These are phyloP conservation scores for Clamator glandarius DNA, from an alignment of 2,797 vertebrate species.

Conservation along the genomic window DNA sequence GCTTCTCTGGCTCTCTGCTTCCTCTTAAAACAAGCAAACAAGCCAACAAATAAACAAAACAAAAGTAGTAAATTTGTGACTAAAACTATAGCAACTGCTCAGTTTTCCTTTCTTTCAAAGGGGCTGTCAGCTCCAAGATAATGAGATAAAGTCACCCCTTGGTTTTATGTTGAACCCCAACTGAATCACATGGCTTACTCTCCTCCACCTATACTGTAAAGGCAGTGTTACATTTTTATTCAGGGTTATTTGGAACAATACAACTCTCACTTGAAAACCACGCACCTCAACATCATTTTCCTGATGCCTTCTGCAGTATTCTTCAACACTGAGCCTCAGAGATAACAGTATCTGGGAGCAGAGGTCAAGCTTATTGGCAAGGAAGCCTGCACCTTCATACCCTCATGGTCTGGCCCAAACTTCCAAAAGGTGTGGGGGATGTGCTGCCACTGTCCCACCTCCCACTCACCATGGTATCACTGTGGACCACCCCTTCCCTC, in stretches of 20 bases:
- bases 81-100: neutral
- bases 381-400: too few relatives aligned
- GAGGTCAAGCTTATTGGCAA: too few relatives aligned
- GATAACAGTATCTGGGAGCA: neutral
- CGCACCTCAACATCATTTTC: neutral
- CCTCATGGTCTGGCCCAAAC: neutral
- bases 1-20: neutral
- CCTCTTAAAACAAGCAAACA: too few relatives aligned
- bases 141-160: neutral
- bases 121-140: neutral
- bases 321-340: neutral
- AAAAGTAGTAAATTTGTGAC: rapidly evolving
- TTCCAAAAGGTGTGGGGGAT: rapidly evolving
- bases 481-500: too few relatives aligned
- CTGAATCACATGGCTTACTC: neutral
- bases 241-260: neutral
- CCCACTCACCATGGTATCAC: too few relatives aligned
- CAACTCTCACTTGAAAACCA: neutral
- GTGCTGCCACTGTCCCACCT: too few relatives aligned
- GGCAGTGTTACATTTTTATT: neutral
- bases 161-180: neutral
- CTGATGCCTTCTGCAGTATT: neutral
- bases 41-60: neutral
- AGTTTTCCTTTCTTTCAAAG: neutral
- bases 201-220: neutral